These are phyloP conservation scores for Scleropages formosus DNA, from an alignment of 2,797 vertebrate species.

Conservation along the genomic window DNA sequence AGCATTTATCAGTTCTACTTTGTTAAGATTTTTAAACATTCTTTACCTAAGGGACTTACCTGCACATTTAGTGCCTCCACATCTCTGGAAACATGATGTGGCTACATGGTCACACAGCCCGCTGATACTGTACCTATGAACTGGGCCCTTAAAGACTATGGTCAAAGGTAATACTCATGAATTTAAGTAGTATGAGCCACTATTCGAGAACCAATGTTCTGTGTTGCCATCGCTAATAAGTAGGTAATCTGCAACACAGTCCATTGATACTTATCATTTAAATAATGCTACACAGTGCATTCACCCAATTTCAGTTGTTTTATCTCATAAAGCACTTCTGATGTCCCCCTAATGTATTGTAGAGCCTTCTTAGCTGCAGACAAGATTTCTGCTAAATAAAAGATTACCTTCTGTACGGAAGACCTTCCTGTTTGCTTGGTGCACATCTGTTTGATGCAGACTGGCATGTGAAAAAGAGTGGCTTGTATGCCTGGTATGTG, in stretches of 20 bases:
- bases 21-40: background rate
- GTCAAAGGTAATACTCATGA: too few relatives aligned
- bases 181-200: background rate
- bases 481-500: background rate
- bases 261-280: background rate
- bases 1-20: background rate
- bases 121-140: too few relatives aligned
- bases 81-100: too few relatives aligned
- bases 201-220: too few relatives aligned
- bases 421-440: background rate
- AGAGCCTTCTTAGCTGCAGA: background rate
- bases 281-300: constrained; percentile 1
- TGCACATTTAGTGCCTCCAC: background rate
- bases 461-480: background rate
- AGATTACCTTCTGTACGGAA: background rate
- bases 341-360: background rate
- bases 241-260: too few relatives aligned
- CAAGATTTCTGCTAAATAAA: constrained; percentile 22
- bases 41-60: background rate
- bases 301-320: constrained; percentile 2
- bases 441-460: constrained; percentile 11
- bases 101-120: too few relatives aligned
- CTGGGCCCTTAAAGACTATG: too few relatives aligned
- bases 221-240: too few relatives aligned
- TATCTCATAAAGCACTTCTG: constrained; percentile 7